phyloP scores from a whole-genome alignment of 23 tunicate species.

The Trididemnum miniatum region DNA sequence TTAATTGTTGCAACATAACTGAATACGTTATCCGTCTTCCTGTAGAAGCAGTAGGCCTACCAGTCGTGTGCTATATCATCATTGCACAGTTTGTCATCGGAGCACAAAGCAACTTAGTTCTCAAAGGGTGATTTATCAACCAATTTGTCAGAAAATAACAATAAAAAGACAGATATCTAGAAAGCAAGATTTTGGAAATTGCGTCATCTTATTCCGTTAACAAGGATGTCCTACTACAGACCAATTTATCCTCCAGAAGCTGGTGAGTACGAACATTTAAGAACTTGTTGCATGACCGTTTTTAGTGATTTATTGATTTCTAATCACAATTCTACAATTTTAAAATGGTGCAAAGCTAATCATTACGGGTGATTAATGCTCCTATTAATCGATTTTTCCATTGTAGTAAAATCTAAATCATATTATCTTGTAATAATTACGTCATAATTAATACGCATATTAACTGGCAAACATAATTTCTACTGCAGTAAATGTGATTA shows the following conservation, averaged over 20 bases:
- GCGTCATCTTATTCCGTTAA: background rate
- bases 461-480: too few relatives aligned
- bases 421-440: too few relatives aligned
- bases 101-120: background rate
- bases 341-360: too few relatives aligned
- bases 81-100: background rate
- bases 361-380: too few relatives aligned
- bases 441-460: too few relatives aligned
- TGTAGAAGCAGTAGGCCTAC: background rate
- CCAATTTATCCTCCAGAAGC: background rate
- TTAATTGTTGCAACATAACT: background rate
- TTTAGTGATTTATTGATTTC: too few relatives aligned
- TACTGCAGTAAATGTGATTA: too few relatives aligned
- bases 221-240: conserved; percentile 10
- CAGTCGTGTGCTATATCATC: background rate
- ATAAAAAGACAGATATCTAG: too few relatives aligned
- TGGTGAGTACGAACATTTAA: conserved; percentile 1
- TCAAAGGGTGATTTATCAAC: background rate
- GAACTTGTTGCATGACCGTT: background rate
- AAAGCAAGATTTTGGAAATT: conserved; percentile 22
- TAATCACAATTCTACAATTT: too few relatives aligned
- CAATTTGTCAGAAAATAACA: background rate
- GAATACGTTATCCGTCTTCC: background rate
- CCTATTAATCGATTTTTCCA: too few relatives aligned
- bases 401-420: too few relatives aligned